A percentile compares a stretch with the other conserved stretches of the same genome.
These are phyloP conservation scores for Coregonus clupeaformis DNA, from an alignment of 2,113 vertebrate genomes.

Conservation along the genomic window DNA sequence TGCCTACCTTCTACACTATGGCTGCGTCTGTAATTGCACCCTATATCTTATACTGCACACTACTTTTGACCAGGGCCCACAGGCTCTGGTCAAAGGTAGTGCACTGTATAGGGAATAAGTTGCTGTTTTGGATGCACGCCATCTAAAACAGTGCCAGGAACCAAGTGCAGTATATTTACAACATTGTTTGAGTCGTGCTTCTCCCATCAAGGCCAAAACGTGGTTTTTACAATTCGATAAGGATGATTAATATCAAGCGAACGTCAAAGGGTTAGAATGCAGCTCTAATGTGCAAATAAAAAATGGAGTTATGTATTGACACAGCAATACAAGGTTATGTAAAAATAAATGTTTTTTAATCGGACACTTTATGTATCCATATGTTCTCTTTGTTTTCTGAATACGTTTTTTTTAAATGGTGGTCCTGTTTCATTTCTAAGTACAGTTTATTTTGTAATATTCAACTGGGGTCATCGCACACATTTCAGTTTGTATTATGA, in stretches of 20 bases:
- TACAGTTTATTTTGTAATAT: slow-evolving; percentile 35
- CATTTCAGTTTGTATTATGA: slow-evolving; percentile 48
- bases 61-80: too few relatives aligned
- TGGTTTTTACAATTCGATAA: too few relatives aligned
- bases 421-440: slow-evolving; percentile 34
- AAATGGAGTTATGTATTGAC: slow-evolving; percentile 57
- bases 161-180: slow-evolving; percentile 49
- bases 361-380: slow-evolving; percentile 56
- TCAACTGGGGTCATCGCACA: slow-evolving; percentile 37
- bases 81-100: too few relatives aligned
- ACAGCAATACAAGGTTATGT: slow-evolving; percentile 72
- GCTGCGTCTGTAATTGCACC: too few relatives aligned
- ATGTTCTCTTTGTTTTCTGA: slow-evolving; percentile 24
- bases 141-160: too few relatives aligned
- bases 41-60: too few relatives aligned
- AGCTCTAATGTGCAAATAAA: too few relatives aligned
- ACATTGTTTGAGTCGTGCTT: slow-evolving; percentile 42
- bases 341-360: slow-evolving; percentile 59
- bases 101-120: too few relatives aligned
- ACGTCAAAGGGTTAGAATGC: too few relatives aligned
- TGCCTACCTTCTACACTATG: background rate
- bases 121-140: background rate
- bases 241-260: too few relatives aligned
- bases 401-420: slow-evolving; percentile 21
- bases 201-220: slow-evolving; percentile 49